These are phyloP conservation scores for Melanostoma scalare DNA, from an alignment of 2,888 invertebrate genomes.

Conservation along the genomic window DNA sequence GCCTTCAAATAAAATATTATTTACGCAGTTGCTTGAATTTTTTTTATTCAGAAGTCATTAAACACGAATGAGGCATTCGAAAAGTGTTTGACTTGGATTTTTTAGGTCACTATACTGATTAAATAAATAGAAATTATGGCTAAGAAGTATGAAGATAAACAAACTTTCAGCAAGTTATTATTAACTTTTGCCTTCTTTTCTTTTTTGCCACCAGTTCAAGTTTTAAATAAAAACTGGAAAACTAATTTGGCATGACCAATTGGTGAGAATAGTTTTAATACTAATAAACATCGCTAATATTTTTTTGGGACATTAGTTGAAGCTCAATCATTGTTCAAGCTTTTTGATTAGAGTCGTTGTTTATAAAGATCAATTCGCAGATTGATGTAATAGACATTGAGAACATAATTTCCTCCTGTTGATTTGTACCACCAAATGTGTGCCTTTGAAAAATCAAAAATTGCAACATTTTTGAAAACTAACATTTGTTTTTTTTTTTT, in stretches of 20 bases:
- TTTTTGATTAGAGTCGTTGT: constrained; percentile 10
- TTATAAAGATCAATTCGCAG: constrained; percentile 3
- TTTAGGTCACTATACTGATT: too few species aligned
- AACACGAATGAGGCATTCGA: too few species aligned
- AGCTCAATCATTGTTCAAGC: constrained; percentile 49
- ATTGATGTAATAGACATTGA: constrained; percentile 11
- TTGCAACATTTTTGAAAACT: not conserved
- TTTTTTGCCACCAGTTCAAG: constrained; percentile 47
- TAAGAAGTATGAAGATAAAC: not conserved
- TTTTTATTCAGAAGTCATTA: too few species aligned
- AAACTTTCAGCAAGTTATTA: not conserved
- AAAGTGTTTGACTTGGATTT: too few species aligned
- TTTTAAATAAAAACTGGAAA: constrained; percentile 38
- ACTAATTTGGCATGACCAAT: not conserved
- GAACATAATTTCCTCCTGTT: constrained; percentile 11
- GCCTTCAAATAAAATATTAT: too few species aligned
- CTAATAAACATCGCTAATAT: constrained; percentile 1
- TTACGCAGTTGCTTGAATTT: too few species aligned
- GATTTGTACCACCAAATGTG: not conserved
- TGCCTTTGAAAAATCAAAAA: not conserved
- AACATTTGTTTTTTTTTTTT: constrained; percentile 25
- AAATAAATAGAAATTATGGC: not conserved
- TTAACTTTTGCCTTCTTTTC: constrained; percentile 20
- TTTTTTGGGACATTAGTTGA: constrained; percentile 50
- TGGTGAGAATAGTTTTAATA: constrained; percentile 41